Evolutionary conservation across 2,888 invertebrate genomes (phyloP), one percentile per base, ranked within the genome.

Genomic region (Lordiphosa fenestrarum): DNA sequence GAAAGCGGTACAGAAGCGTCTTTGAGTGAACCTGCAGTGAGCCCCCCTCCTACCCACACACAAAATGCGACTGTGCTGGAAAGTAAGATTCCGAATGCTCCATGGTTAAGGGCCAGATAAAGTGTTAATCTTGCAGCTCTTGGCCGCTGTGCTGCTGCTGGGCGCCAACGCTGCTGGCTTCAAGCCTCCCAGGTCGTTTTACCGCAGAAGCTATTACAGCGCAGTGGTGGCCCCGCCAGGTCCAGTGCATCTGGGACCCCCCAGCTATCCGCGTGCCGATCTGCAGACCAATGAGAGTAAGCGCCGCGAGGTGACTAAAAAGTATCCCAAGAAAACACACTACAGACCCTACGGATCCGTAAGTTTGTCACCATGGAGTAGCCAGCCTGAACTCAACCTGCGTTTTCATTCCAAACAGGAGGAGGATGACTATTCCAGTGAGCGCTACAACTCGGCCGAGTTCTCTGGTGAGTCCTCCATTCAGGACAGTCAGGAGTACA

Each of bases 401-500:
- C 7, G 6, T 4, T 9, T 5, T 4, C 52, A 2, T 6, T 6
- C 44, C 35, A 23, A 36, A 37, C 42, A 87, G 84, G 86, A 87
- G 36, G 88, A 87, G 33, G 87, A 88, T 12, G 87, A 87, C 23
- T 76, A 71, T 37, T 87, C 87, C n/a, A 73, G 71, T 3, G 87
- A 87, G 49, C 85, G 81, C 5, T 87, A 73, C 53, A 60, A 76
- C 5, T 83, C 73, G 4, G 57, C 62, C 6, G 87, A 88, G 23
- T 87, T 73, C 42, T 86, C 86, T 0, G 78, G 76, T 3, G 87
- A 87, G 33, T 65, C 74, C 4, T 71, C 73, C 4, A 36, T 58
- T 2, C 78, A 84, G 54, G 88, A 88, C 36, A 87, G 87, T 35
- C 81, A 75, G 10, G 87, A 88, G 50, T 88, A 85, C 33, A 84